phyloP scores from a whole-genome alignment of 2,888 invertebrate species.

The Neoaliturus tenellus region DNA sequence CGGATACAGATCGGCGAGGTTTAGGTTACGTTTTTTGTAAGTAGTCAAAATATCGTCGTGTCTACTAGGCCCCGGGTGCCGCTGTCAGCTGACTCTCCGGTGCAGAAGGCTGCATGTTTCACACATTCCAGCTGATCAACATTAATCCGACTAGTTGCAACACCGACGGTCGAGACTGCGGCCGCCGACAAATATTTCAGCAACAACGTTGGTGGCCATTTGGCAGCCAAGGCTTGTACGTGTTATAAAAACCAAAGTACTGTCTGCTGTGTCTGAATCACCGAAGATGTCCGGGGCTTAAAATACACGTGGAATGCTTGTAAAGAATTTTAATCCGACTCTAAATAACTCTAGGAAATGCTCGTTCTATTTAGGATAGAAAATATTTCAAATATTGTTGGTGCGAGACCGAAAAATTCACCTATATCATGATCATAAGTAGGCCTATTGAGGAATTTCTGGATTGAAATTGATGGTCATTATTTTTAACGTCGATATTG shows the following conservation, averaged over 20 bases:
- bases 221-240: background rate
- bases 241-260: background rate
- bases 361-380: no score
- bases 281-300: background rate
- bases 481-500: no score
- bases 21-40: slow-evolving; percentile 9
- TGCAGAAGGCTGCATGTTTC: background rate
- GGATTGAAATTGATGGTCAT: no score
- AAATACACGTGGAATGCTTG: background rate
- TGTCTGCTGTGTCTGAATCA: background rate
- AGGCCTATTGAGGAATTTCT: background rate
- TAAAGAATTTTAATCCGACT: no score
- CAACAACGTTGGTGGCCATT: background rate
- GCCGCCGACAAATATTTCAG: background rate
- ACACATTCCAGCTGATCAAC: slow-evolving; percentile 28
- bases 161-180: background rate
- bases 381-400: no score
- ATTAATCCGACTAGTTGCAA: background rate
- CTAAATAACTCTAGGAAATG: no score
- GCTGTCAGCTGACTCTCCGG: background rate
- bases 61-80: background rate
- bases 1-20: background rate
- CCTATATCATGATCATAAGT: no score
- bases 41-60: background rate
- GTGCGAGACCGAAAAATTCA: no score